Percentiles rank a stretch among this genome's conserved stretches.
Conservation (phyloP, 2,113 vertebrate species). For the Trogon surrucura region DNA sequence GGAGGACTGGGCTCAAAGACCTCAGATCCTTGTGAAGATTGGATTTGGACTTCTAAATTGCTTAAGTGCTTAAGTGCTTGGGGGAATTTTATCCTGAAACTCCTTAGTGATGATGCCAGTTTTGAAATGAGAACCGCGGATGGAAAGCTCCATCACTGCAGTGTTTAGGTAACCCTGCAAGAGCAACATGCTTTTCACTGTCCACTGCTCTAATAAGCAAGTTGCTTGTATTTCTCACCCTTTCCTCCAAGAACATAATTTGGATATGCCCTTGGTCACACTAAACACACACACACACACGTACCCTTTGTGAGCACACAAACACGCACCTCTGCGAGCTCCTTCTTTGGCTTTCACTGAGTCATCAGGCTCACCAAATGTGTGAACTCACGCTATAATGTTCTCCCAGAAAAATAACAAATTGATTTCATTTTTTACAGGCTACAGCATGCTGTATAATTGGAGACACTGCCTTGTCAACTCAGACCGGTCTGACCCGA, state of each 20-base stretch:
- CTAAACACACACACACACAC: background rate
- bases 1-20: slow-evolving; percentile 51
- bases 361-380: slow-evolving; percentile 59
- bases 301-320: background rate
- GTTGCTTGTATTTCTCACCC: rapidly evolving
- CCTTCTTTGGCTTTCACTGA: slow-evolving; percentile 40
- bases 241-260: background rate
- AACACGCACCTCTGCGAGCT: background rate
- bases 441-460: slow-evolving; percentile 75
- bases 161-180: background rate
- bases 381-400: slow-evolving; percentile 63
- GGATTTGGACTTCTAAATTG: slow-evolving; percentile 63
- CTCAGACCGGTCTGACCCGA: slow-evolving; percentile 75
- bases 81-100: slow-evolving; percentile 55
- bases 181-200: background rate
- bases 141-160: background rate
- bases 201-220: background rate
- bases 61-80: slow-evolving; percentile 56
- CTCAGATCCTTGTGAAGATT: slow-evolving; percentile 61
- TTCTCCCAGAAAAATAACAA: slow-evolving; percentile 72
- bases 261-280: background rate
- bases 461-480: slow-evolving; percentile 76
- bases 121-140: background rate
- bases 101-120: background rate
- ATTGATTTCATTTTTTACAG: slow-evolving; percentile 77